Percentiles rank a stretch among this genome's conserved stretches.
Conservation (phyloP, 2,888 invertebrate species). For the Aproaerema taeniolella region DNA sequence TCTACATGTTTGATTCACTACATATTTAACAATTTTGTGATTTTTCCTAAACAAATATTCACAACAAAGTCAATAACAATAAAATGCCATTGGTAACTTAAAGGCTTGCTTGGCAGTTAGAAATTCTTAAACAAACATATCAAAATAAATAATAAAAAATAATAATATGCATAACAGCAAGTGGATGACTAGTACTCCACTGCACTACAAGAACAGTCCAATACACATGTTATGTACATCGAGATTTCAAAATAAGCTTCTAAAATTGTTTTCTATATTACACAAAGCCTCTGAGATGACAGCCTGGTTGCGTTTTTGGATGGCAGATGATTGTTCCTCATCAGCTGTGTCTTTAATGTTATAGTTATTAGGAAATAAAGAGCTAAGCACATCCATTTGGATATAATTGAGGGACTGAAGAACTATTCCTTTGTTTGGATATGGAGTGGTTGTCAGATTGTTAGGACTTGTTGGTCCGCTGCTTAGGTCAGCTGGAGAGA, state of each 20-base stretch:
- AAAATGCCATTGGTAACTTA: constrained; percentile 4
- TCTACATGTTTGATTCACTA: too few species aligned
- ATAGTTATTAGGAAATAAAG: constrained; percentile 40
- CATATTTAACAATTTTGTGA: too few species aligned
- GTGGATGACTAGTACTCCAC: not conserved
- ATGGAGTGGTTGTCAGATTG: constrained; percentile 39
- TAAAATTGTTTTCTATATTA: constrained; percentile 64
- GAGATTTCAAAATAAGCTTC: constrained; percentile 55
- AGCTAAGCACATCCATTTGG: constrained; percentile 69
- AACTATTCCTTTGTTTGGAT: constrained; percentile 63
- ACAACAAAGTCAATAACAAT: not conserved
- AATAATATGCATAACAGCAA: not conserved
- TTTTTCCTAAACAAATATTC: too few species aligned
- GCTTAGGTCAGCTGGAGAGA: constrained; percentile 13
- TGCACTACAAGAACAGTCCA: constrained; percentile 16
- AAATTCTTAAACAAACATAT: constrained; percentile 11
- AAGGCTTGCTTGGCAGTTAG: constrained; percentile 13
- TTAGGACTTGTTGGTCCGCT: not conserved
- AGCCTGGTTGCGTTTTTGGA: constrained; percentile 43
- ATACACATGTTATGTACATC: constrained; percentile 15
- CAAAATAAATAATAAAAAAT: constrained; percentile 6
- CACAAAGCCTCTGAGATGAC: constrained; percentile 52
- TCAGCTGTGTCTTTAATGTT: constrained; percentile 14
- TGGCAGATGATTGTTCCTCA: constrained; percentile 30
- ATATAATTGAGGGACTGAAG: constrained; percentile 68